Base-by-base conservation (phyloP, 2,888 invertebrate species). In the Phengaris alcon region DNA sequence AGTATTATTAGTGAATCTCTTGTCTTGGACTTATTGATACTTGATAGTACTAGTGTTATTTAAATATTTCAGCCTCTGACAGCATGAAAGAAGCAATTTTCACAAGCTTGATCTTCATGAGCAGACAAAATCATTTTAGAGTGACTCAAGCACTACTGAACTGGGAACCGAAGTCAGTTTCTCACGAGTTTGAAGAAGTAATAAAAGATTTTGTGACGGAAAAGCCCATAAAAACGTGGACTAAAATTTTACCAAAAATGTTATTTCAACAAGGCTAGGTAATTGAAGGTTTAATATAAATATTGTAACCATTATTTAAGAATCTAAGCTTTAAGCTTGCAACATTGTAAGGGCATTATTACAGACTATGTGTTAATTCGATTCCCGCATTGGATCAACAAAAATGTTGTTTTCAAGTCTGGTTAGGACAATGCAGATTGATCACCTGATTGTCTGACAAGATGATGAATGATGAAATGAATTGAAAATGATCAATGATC, bases 71-170 rank as follows among this genome's bases (percentile, higher is more conserved):
- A 93, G 93, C 84, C 51, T 83, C 88, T 2, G 83, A 79, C 22
- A 76, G 81, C 75, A 84, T 90, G 78, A 84, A 89, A 79, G 93
- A 93, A 83, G 91, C 91, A 0, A 85, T 90, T 46, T 81, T 89
- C 44, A 84, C 82, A 3, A 91, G 91, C 82, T 82, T 94, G 74
- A 81, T 91, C 74, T 86, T 82, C 73, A 85, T 93, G 82, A 85
- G 84, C 75, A 88, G 85, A 78, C 88, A 90, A 78, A 87, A 87
- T 77, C 83, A 82, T 59, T 77, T 80, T 6, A 80, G 85, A 35
- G 83, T 91, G 2, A 81, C 85, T 44, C 81, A 85, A 78, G 83
- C 82, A n/a, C 80, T 94, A 52, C 77, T 89, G 0, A 76, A 81
- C 6, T 91, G 90, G 88, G 83, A 80, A 52, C 89, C 92, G 13